Evolutionary conservation across 2,888 invertebrate genomes (phyloP), one percentile per base, ranked within the genome.

Genomic region (Scelioninae gen. 1): DNA sequence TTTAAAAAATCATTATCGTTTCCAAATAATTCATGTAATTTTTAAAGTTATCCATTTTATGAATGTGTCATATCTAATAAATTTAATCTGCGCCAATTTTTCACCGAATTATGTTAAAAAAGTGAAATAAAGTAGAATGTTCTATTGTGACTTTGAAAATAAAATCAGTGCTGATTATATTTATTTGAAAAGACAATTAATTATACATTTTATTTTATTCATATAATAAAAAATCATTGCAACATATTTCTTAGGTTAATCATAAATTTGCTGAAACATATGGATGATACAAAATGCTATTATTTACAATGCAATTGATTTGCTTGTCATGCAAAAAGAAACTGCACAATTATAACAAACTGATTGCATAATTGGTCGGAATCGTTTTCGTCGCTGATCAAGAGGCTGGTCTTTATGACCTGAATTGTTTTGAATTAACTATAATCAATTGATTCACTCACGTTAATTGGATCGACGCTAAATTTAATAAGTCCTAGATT

Each of bases 381-480:
- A 55, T 62, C 55, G 31, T 60, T 74, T 68, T 68, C 29, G 8
- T 40, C 8, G 55, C 11, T 38, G 31, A 53, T 63, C 16, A 69
- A 40, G 43, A 75, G 43, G 9, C 31, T 13, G 29, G 49, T 56
- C 60, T 71, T 77, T 38, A 40, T 68, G 72, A 49, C 72, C 82
- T 76, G 34, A 82, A 82, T 76, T 82, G 66, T 77, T 72, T 71
- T 55, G 66, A 72, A 82, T 82, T 66, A 77, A 51, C 77, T 51
- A 49, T 63, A 82, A 82, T 77, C 51, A 53, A 66, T 82, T 82
- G 65, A 82, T 77, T 77, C 56, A 49, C n/a, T 77, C 72, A 68
- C 13, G 32, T 66, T 82, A 72, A 77, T 62, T 77, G 76, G 72
- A 82, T 77, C 58, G 34, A 65, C 49, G 43, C 31, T 77, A 72